Base-by-base conservation (phyloP, 2,888 invertebrate species). In the Cephus pulcher region DNA sequence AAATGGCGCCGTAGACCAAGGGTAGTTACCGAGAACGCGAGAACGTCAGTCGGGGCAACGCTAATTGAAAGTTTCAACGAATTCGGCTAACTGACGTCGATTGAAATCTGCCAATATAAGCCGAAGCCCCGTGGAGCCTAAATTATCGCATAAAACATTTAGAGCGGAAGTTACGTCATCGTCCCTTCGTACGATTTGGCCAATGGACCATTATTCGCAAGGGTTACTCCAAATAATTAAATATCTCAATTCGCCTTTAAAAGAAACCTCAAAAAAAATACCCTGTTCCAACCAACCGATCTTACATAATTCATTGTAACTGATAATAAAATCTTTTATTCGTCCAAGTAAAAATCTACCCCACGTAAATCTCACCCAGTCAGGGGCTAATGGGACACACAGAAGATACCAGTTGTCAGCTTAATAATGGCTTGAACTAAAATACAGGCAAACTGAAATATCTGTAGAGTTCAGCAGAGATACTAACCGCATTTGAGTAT, bases 41-140 rank as follows among this genome's bases (percentile, higher is more conserved):
- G 9, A 9, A 23, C 56, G 56, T 23, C 56, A 15, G 56, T 56
- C 56, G 23, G 0, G 2, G 15, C 4, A 23, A 56, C 0, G 56
- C 33, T 71, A 71, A 32, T 71, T 71, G 71, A 71, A 71, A 71
- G 71, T 71, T 71, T 12, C 71, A 30, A 71, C 71, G 71, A 32
- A 32, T 32, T 12, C 32, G 32, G 73, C 76, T 79, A 78, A 80
- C 75, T 80, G 80, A 80, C 80, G 74, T 76, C 80, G 76, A 82
- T 82, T 80, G 80, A 82, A 80, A 78, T 78, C 79, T 80, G 80
- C 81, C 81, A 82, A 82, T 82, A 81, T 80, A 80, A 80, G 78
- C 35, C 77, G 71, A 33, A 71, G 71, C 71, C 12, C 3, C 70
- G 70, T 12, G 70, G 70, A 0, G 12, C 12, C 71, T 71, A 33